Evolutionary conservation across 2,113 vertebrate genomes (phyloP), one percentile per base, ranked within the genome.

Genomic region (Equus przewalskii): DNA sequence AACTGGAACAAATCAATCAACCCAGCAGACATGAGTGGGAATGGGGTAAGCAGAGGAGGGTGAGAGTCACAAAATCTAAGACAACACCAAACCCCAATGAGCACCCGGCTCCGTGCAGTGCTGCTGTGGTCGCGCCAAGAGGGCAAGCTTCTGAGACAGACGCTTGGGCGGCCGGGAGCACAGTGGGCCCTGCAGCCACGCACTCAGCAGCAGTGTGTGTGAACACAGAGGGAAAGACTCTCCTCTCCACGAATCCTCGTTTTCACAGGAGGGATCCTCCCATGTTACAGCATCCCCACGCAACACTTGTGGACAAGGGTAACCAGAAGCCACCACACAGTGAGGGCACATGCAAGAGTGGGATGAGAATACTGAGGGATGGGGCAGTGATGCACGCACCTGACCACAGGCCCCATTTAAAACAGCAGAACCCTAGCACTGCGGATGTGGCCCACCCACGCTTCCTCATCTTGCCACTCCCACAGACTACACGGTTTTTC

Each of bases 331-430:
- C 46, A 80, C 26, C 51, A 58, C 15, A 51, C 67, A 21, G 69
- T 0, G 21, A 65, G 60, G 60, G 14, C 2, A 49, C 7, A 15
- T 22, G 70, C 67, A 46, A 58, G 30, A 33, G n/a, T 0, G 44
- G 24, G 44, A 33, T 14, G 56, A 60, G 44, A 60, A 76, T 7
- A 16, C 28, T 4, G 22, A 36, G 19, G 30, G 28, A 12, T 0
- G 12, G 24, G 5, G 8, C 36, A 21, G 49, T 46, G 24, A 26
- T 0, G 4, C 26, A 2, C 0, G 21, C 33, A 11, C 10, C 1
- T 72, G 41, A 46, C 5, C 69, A 14, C 0, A 19, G 26, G 19
- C 7, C 44, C 13, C 36, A 16, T 14, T 65, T 7, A 16, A 65
- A 87, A 41, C 82, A 89, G 1, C 0, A 49, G 84, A 24, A 60